These are phyloP conservation scores for Hylia prasina DNA, from an alignment of 2,113 vertebrate genomes.

Conservation along the genomic window DNA sequence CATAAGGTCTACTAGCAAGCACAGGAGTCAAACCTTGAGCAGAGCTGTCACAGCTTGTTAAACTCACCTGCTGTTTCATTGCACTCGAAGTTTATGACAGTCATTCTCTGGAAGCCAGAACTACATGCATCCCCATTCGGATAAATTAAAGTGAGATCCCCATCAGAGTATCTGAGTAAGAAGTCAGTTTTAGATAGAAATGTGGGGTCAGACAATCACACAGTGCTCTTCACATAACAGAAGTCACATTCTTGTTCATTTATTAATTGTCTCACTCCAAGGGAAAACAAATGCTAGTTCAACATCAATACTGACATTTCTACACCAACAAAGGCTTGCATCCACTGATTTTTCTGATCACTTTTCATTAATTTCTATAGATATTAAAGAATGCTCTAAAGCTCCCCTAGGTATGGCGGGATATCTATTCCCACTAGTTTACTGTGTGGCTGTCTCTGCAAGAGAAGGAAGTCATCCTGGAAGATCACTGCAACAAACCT, in stretches of 20 bases:
- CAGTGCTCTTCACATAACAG: neutral
- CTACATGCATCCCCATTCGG: slow-evolving; percentile 82
- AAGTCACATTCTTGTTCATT: neutral
- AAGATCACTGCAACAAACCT: neutral
- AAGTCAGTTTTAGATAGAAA: neutral
- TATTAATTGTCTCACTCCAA: neutral
- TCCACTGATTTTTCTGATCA: neutral
- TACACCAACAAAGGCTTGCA: neutral
- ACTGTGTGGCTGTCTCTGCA: neutral
- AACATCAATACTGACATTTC: neutral
- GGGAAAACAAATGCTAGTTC: neutral
- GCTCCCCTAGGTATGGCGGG: neutral
- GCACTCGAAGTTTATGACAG: slow-evolving; percentile 93
- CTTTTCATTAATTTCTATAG: neutral
- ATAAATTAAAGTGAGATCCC: slow-evolving; percentile 91
- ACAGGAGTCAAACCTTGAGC: neutral
- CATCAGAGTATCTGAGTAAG: slow-evolving; percentile 87
- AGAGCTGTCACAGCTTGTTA: neutral
- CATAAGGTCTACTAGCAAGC: neutral
- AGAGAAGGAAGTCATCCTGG: neutral
- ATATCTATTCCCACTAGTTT: neutral
- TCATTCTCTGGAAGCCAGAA: slow-evolving; percentile 92
- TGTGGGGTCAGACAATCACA: neutral
- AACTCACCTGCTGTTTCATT: slow-evolving; percentile 83
- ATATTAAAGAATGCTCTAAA: neutral